Base-by-base conservation (phyloP, 2,888 invertebrate species). In the Acrocera orbiculus region DNA sequence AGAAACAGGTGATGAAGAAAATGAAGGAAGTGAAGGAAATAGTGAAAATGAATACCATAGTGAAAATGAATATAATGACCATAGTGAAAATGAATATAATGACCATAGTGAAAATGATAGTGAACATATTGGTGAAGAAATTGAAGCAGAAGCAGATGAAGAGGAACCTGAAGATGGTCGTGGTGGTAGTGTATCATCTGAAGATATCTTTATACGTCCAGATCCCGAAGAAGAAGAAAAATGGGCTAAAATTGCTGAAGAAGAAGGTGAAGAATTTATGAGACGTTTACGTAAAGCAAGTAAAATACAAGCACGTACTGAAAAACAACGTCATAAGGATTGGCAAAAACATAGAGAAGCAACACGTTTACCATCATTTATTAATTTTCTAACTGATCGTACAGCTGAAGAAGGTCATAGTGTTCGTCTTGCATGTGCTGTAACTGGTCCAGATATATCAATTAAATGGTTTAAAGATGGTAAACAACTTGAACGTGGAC, bases 381-480 rank as follows among this genome's bases (percentile, higher is more conserved):
- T 59, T n/a, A 55, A 52, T 10, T 70, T 71, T 44, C 59, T 87
- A 26, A 76, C 76, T 1, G 80, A 85, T 48, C 67, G 81, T 44
- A 76, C 78, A 1, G 76, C 76, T 4, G 74, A 77, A 2, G 70
- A 73, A 49, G 77, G 78, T 1, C 75, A 78, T 8, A 66, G 73
- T 43, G 73, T 83, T 3, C 77, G 80, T 53, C 54, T 87, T 31
- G 80, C 79, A 0, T 86, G 85, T 50, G 79, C 77, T 35, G 73
- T 82, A 5, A 63, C 81, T 29, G 77, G 80, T 1, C 70, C 74
- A 0, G 77, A 79, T 36, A 70, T 81, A 5, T 66, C 66, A 4
- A 64, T 80, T 2, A 69, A 73, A 40, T 86, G 86, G 86, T 71
- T 70, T 37, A 80, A 74, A 51, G 77, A 85, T 51, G 69, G 71